phyloP scores from a whole-genome alignment of 2,113 vertebrate genomes.

The Candoia aspera region DNA sequence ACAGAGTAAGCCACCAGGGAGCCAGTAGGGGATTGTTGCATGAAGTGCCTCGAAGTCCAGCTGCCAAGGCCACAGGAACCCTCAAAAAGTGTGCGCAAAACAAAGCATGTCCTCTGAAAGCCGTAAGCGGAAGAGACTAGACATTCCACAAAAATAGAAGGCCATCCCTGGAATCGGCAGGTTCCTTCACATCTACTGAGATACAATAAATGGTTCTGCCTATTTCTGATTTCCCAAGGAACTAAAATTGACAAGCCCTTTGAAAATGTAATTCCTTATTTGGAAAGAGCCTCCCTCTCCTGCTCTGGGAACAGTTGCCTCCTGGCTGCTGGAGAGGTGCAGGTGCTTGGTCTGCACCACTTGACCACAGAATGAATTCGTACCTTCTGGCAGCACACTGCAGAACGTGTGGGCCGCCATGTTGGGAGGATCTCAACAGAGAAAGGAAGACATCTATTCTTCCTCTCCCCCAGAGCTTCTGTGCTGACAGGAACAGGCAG shows the following conservation, averaged over 20 bases:
- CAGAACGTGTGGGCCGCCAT: slow-evolving; percentile 34
- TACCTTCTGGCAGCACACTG: background rate
- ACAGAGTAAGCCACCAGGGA: background rate
- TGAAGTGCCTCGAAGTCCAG: too few relatives aligned
- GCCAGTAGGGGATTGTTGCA: background rate
- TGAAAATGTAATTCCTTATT: slow-evolving; percentile 40
- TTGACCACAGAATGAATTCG: background rate
- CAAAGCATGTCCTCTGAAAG: background rate
- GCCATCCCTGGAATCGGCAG: background rate
- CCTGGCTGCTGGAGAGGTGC: background rate
- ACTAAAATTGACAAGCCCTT: background rate
- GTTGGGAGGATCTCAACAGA: slow-evolving; percentile 44
- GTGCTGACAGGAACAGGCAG: background rate
- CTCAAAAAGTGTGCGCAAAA: background rate
- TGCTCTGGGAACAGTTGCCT: background rate
- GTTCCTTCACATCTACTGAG: background rate
- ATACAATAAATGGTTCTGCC: accelerated
- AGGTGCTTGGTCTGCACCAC: background rate
- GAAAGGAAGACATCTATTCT: slow-evolving; percentile 10
- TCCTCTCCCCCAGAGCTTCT: accelerated
- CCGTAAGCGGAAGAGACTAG: accelerated
- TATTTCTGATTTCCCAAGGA: background rate
- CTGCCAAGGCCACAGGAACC: background rate
- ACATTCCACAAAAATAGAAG: background rate
- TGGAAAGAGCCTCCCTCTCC: slow-evolving; percentile 11